Percentiles rank a stretch among this genome's conserved stretches.
phyloP scores from a whole-genome alignment of 2,888 invertebrate species.

The Neuroscelio doddi region DNA sequence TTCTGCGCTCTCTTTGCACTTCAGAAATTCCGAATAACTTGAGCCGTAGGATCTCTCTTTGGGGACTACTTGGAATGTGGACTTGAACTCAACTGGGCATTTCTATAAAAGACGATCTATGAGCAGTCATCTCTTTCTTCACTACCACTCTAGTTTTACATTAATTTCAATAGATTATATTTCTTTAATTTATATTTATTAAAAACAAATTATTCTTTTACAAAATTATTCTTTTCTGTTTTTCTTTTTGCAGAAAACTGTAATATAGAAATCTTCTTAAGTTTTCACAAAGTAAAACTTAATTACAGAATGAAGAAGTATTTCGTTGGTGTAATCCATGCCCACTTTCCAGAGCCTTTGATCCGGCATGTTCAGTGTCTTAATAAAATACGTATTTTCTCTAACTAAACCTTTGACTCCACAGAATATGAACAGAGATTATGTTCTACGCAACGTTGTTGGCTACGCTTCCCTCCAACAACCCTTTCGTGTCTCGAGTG shows the following conservation, averaged over 20 bases:
- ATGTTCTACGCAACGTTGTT: no score
- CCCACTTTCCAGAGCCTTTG: constrained; percentile 32
- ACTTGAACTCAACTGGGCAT: constrained; percentile 5
- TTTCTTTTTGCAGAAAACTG: no score
- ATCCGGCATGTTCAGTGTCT: constrained; percentile 20
- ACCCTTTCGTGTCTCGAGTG: no score
- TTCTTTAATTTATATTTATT: no score
- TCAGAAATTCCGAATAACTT: constrained; percentile 1
- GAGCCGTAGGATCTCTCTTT: not conserved
- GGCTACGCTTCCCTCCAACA: no score
- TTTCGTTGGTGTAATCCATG: constrained; percentile 7
- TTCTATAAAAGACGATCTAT: constrained; percentile 10
- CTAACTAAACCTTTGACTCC: constrained; percentile 35
- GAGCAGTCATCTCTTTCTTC: no score
- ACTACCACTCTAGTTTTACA: no score
- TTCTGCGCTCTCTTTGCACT: not conserved
- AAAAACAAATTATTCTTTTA: no score
- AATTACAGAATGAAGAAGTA: constrained; percentile 24
- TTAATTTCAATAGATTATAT: no score
- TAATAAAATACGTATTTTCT: constrained; percentile 34
- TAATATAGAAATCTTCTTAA: constrained; percentile 3
- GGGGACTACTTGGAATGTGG: constrained; percentile 8
- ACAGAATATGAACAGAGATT: constrained; percentile 32
- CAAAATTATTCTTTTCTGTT: no score
- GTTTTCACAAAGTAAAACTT: constrained; percentile 17